phyloP scores from a whole-genome alignment of 23 tunicate genomes.

The Pegea sp. region DNA sequence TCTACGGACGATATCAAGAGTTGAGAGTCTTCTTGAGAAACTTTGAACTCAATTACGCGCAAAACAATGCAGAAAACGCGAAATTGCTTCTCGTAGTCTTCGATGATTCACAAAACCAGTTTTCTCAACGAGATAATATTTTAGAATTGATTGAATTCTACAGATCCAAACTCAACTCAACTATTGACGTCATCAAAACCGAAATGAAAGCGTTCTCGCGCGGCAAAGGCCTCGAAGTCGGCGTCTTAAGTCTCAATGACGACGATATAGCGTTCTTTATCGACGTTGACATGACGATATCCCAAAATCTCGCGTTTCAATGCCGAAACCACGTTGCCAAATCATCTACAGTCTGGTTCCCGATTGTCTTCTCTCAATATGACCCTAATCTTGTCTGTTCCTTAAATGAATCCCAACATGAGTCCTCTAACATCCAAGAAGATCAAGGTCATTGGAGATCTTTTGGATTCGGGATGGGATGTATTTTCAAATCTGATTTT shows the following conservation, averaged over 20 bases:
- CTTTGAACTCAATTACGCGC: too few relatives aligned
- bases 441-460: slow-evolving; percentile 77
- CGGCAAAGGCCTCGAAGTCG: slow-evolving; percentile 61
- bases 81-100: too few relatives aligned
- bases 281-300: slow-evolving; percentile 84
- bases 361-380: slow-evolving; percentile 65
- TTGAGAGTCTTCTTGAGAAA: slow-evolving; percentile 39
- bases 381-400: slow-evolving; percentile 65
- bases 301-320: slow-evolving; percentile 30
- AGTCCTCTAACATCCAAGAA: too few relatives aligned
- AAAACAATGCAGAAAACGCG: too few relatives aligned
- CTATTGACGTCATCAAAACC: too few relatives aligned
- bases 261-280: slow-evolving; percentile 65
- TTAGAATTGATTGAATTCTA: too few relatives aligned
- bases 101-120: too few relatives aligned
- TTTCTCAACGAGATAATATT: too few relatives aligned
- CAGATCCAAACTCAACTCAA: too few relatives aligned
- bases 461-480: slow-evolving; percentile 76
- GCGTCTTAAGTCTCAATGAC: slow-evolving; percentile 18
- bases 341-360: slow-evolving; percentile 49
- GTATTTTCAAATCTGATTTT: slow-evolving; percentile 63
- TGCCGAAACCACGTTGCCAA: slow-evolving; percentile 22
- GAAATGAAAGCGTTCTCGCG: background rate
- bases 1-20: slow-evolving; percentile 55
- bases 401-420: too few relatives aligned